Evolutionary conservation across 1,140 invertebrate genomes (phyloP), one percentile per base, ranked within the genome.

Genomic region (Drosophila micromelanica): DNA sequence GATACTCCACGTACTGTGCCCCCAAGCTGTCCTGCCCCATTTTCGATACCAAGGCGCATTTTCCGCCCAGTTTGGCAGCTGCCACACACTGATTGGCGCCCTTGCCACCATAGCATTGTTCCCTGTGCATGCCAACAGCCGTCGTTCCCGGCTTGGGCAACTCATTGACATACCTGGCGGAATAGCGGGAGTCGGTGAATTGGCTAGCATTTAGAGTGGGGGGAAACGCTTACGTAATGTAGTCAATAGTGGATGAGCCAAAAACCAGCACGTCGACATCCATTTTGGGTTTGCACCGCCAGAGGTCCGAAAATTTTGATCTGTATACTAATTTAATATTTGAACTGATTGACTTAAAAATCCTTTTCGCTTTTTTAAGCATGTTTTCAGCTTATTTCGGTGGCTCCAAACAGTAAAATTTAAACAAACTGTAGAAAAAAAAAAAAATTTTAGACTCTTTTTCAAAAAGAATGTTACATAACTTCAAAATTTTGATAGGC

Each of bases 1-100:
- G 93, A 92, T 96, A 94, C 48, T 95, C 64, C 3, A 49, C 48
- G 11, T 93, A 92, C 92, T 99, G 98, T 90, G 95, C 93, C 23
- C 98, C 98, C 94, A 98, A 96, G 12, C 92, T 92, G 93, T 99
- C 98, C 87, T 95, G 93, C 17, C 98, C 98, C 94, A 98, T 96
- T 93, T 96, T 96, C 49, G 96, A 96, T 84, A 99, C 93, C 93
- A 99, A 95, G 5, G 95, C 93, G 15, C 95, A 95, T 49, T 94
- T 93, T 49, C 95, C 96, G 43, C 98, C 98, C 56, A 99, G 93
- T 92, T 96, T 96, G 0, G 96, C 95, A 37, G 97, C 96, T 68
- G 97, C 95, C 4, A 99, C 94, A 93, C 97, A 98, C 92, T 99
- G 98, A 93, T 99, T 99, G 11, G 98, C 98, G 17, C 98, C 98